Evolutionary conservation across 2,113 vertebrate genomes (phyloP).

Genomic region (Dasyornis broadbenti): DNA sequence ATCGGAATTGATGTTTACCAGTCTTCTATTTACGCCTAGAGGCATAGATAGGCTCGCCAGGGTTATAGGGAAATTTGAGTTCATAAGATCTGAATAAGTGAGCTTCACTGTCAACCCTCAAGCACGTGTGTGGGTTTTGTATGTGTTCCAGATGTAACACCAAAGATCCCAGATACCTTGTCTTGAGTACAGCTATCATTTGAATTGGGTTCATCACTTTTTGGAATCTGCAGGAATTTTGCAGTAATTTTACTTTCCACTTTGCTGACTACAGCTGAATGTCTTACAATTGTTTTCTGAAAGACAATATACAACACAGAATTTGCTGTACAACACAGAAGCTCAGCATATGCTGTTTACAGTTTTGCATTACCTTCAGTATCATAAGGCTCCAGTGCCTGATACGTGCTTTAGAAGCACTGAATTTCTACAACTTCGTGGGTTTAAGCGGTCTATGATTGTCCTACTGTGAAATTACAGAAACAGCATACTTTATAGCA

Average conservation of each 20-base stretch:
- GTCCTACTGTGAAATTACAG: conserved; percentile 30
- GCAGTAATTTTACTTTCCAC: background rate
- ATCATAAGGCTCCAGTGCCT: background rate
- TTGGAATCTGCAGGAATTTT: background rate
- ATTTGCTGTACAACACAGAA: background rate
- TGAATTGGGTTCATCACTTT: background rate
- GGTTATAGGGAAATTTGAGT: background rate
- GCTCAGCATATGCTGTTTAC: background rate
- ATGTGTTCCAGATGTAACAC: background rate
- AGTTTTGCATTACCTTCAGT: background rate
- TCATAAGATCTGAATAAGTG: background rate
- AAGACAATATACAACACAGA: background rate
- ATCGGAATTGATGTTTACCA: background rate
- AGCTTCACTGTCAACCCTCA: background rate
- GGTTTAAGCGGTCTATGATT: conserved; percentile 2
- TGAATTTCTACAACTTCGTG: background rate
- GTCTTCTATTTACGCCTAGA: background rate
- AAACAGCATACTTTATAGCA: background rate
- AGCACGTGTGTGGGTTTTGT: background rate
- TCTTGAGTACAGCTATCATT: background rate
- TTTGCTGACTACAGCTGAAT: background rate
- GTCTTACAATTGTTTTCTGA: background rate
- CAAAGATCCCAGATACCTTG: background rate
- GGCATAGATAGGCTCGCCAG: background rate
- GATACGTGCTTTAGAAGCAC: background rate